Conservation (phyloP, 2,888 invertebrate genomes). For the Rhaphigaster nebulosa region DNA sequence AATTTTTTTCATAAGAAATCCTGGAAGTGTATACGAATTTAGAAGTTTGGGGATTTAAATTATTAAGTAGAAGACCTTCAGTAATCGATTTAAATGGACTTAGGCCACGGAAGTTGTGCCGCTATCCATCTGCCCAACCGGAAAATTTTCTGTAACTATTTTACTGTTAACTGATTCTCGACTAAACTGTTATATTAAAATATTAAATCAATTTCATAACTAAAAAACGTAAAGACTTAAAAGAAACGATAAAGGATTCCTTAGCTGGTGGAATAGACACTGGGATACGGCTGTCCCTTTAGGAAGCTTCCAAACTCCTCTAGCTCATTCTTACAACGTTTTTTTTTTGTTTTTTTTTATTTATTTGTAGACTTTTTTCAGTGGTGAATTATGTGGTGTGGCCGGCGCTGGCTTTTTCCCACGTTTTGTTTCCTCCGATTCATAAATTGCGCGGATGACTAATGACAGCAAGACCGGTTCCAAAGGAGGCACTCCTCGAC, state of each 20-base stretch:
- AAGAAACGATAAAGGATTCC: neutral
- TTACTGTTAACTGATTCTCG: neutral
- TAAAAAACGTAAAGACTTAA: neutral
- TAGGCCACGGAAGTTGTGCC: too few relatives aligned
- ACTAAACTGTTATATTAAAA: neutral
- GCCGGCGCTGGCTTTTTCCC: slow-evolving; percentile 48
- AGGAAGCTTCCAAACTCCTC: neutral
- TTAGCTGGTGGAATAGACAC: neutral
- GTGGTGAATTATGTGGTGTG: slow-evolving; percentile 54
- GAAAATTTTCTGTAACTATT: neutral
- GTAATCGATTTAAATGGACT: neutral
- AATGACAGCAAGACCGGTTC: slow-evolving; percentile 44
- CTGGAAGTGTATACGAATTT: neutral
- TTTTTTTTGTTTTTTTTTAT: neutral
- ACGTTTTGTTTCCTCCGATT: slow-evolving; percentile 58
- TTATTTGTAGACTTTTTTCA: slow-evolving; percentile 29
- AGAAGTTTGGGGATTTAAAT: neutral
- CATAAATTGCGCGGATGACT: slow-evolving; percentile 54
- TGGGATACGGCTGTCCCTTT: neutral
- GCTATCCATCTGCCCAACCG: neutral
- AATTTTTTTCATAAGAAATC: too few relatives aligned
- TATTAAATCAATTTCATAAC: neutral
- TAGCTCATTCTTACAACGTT: slow-evolving; percentile 19
- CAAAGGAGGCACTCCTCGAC: neutral
- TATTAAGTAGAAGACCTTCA: neutral